Conservation (phyloP, 2,888 invertebrate species). For the Camptogramma bilineatum region DNA sequence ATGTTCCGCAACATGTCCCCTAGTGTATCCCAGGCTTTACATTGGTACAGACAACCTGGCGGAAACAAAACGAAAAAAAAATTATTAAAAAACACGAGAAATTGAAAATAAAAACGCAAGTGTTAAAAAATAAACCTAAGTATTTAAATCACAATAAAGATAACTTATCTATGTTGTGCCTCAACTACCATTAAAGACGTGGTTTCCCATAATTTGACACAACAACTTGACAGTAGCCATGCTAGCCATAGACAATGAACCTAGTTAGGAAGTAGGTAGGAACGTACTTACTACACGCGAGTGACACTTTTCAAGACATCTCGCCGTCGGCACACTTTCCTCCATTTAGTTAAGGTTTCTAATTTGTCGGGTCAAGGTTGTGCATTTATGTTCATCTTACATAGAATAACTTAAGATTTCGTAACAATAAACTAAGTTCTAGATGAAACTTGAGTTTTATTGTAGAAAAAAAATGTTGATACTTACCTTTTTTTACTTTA, state of each 20-base stretch:
- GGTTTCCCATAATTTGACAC: not conserved
- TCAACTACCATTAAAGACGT: too few species aligned
- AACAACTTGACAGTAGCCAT: not conserved
- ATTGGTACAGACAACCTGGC: too few species aligned
- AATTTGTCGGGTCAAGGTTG: slow-evolving; percentile 42
- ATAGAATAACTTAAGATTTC: slow-evolving; percentile 1
- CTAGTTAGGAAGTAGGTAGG: not conserved
- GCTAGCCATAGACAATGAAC: not conserved
- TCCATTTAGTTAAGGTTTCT: slow-evolving; percentile 40
- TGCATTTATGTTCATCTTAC: slow-evolving; percentile 11
- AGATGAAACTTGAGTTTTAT: not conserved
- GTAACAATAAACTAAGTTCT: not conserved
- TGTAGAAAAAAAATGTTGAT: not conserved
- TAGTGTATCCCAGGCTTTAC: too few species aligned
- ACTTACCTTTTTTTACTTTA: too few species aligned
- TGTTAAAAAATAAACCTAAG: too few species aligned
- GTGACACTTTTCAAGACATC: slow-evolving; percentile 18
- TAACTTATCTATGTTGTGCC: too few species aligned
- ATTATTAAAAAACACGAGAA: too few species aligned
- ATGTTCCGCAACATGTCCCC: too few species aligned
- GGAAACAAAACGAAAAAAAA: too few species aligned
- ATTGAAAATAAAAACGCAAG: too few species aligned
- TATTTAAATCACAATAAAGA: too few species aligned
- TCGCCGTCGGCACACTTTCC: slow-evolving; percentile 27
- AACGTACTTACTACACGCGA: slow-evolving; percentile 6